phyloP scores from a whole-genome alignment of 2,888 invertebrate genomes.

The Cantharis flavilabris region DNA sequence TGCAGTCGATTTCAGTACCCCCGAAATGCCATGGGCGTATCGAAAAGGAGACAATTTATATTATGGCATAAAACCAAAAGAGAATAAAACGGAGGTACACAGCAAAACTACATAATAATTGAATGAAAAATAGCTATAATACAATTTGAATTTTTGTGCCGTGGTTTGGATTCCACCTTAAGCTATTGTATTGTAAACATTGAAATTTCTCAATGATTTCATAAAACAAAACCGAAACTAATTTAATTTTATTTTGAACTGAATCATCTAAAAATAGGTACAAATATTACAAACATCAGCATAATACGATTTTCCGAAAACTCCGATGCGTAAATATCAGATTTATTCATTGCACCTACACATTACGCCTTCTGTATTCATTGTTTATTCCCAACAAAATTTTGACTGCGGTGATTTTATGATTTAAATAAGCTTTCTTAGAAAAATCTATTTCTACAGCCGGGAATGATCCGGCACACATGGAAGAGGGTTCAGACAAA shows the following conservation, averaged over 20 bases:
- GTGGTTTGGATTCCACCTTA: too few species aligned
- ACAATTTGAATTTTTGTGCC: background rate
- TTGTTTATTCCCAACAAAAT: background rate
- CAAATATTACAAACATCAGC: background rate
- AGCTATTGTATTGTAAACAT: too few species aligned
- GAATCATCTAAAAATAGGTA: background rate
- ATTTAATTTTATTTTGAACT: background rate
- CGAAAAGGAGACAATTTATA: constrained; percentile 45
- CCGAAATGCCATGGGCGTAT: constrained; percentile 73
- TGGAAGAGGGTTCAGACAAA: background rate
- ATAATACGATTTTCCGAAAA: background rate
- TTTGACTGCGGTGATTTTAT: background rate
- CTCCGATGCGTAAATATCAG: background rate
- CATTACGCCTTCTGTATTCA: background rate
- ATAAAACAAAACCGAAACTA: background rate
- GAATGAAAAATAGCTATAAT: background rate
- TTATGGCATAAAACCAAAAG: constrained; percentile 64
- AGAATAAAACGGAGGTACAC: constrained; percentile 47
- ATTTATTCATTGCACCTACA: background rate
- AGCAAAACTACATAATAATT: background rate
- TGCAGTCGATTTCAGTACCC: constrained; percentile 70
- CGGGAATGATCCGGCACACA: background rate
- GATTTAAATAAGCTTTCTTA: background rate
- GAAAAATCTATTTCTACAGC: background rate
- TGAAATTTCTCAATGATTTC: too few species aligned